Evolutionary conservation across 2,888 invertebrate species (phyloP).

Genomic region (Ctena decussata): DNA sequence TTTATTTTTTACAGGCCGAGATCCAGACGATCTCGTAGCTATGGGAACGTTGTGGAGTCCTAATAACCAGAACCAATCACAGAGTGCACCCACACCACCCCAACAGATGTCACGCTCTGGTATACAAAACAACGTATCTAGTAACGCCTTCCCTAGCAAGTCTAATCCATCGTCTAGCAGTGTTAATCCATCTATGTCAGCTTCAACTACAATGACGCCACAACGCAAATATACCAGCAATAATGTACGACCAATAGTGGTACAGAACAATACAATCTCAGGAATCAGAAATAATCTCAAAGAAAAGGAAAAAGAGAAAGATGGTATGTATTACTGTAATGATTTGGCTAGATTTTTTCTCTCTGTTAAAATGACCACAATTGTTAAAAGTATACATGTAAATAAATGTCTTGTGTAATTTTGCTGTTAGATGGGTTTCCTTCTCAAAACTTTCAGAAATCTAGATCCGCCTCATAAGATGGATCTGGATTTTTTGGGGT

Average conservation of each 20-base stretch:
- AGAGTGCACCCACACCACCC: conserved; percentile 63
- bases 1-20: conserved; percentile 69
- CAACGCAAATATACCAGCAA: conserved; percentile 67
- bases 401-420: too few species aligned
- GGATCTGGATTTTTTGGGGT: too few species aligned
- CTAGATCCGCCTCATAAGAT: too few species aligned
- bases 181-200: conserved; percentile 51
- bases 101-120: conserved; percentile 19
- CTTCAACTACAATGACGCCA: conserved; percentile 56
- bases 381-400: too few species aligned
- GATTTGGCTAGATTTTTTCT: too few species aligned
- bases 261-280: conserved; percentile 68
- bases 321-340: conserved; percentile 29
- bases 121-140: conserved; percentile 53
- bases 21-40: conserved; percentile 81
- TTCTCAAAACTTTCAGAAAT: too few species aligned
- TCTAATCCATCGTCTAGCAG: conserved; percentile 39
- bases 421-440: too few species aligned
- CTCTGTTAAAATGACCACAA: too few species aligned
- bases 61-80: conserved; percentile 49
- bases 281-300: conserved; percentile 60
- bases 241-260: conserved; percentile 67
- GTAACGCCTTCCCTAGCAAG: conserved; percentile 60
- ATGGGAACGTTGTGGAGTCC: conserved; percentile 83
- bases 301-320: conserved; percentile 46